Evolutionary conservation across 2,888 invertebrate species (phyloP).

Genomic region (Lasioglossum zephyrum): DNA sequence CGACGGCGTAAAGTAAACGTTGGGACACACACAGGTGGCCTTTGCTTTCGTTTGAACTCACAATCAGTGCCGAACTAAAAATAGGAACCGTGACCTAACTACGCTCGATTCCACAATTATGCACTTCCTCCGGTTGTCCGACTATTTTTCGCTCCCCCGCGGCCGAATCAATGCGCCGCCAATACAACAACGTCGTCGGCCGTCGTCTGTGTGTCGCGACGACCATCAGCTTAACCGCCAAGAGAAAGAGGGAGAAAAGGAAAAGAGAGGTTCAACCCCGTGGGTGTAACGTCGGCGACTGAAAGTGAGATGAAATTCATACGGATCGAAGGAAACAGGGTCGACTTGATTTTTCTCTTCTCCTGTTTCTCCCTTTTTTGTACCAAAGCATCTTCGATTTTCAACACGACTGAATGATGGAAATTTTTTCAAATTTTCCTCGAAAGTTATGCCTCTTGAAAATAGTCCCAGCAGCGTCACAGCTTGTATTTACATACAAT

Average conservation of each 20-base stretch:
- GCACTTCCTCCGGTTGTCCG: constrained; percentile 64
- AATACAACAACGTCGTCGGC: constrained; percentile 21
- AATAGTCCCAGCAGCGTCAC: too few relatives aligned
- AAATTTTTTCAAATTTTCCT: too few relatives aligned
- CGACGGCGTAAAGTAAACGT: constrained; percentile 63
- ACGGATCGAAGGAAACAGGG: constrained; percentile 35
- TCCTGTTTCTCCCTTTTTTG: background rate
- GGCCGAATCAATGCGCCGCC: constrained; percentile 54
- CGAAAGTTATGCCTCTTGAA: too few relatives aligned
- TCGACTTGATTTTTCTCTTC: constrained; percentile 38
- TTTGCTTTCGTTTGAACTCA: constrained; percentile 67
- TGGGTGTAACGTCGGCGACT: constrained; percentile 24
- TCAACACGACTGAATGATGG: background rate
- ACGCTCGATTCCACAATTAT: constrained; percentile 74
- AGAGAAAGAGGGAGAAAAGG: background rate
- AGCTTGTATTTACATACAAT: too few relatives aligned
- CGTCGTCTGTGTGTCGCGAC: constrained; percentile 43
- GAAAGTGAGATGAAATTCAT: constrained; percentile 57
- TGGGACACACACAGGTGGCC: constrained; percentile 60
- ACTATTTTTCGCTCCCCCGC: constrained; percentile 58
- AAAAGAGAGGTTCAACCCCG: background rate
- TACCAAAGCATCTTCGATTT: background rate
- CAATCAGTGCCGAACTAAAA: constrained; percentile 69
- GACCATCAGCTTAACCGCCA: constrained; percentile 26
- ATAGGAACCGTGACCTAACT: constrained; percentile 69